These are phyloP conservation scores for Margarornis squamiger DNA, from an alignment of 2,797 vertebrate genomes.

Conservation along the genomic window DNA sequence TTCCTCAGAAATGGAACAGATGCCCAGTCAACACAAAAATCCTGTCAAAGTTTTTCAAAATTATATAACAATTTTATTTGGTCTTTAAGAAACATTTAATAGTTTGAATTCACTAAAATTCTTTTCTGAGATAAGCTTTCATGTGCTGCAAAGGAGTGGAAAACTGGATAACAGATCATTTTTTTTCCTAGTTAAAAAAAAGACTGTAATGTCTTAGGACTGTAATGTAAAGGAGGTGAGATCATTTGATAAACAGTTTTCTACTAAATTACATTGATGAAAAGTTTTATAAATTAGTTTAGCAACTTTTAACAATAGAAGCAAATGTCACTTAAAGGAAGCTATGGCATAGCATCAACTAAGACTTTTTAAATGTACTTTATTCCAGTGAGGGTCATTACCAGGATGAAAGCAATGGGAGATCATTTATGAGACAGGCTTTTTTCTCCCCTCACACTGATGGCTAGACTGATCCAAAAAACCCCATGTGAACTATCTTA, in stretches of 20 bases:
- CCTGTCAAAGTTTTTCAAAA: background rate
- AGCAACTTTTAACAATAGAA: background rate
- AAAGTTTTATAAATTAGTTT: background rate
- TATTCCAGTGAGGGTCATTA: background rate
- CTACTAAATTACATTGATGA: background rate
- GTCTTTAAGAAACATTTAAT: background rate
- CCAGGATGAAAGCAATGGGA: background rate
- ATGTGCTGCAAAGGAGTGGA: background rate
- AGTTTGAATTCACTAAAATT: background rate
- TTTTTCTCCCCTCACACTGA: background rate
- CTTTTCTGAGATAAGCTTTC: background rate
- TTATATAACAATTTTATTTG: background rate
- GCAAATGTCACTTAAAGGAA: background rate
- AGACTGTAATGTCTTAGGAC: background rate
- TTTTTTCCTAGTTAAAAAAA: background rate
- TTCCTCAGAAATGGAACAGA: background rate
- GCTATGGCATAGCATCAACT: background rate
- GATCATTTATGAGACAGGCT: background rate
- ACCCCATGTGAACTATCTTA: accelerated
- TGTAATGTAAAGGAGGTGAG: background rate
- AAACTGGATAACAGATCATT: background rate
- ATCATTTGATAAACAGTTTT: background rate
- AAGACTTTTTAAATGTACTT: background rate
- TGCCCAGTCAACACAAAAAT: background rate
- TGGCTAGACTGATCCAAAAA: background rate